phyloP scores from a whole-genome alignment of 1,140 invertebrate genomes.

The Drosophila azteca region DNA sequence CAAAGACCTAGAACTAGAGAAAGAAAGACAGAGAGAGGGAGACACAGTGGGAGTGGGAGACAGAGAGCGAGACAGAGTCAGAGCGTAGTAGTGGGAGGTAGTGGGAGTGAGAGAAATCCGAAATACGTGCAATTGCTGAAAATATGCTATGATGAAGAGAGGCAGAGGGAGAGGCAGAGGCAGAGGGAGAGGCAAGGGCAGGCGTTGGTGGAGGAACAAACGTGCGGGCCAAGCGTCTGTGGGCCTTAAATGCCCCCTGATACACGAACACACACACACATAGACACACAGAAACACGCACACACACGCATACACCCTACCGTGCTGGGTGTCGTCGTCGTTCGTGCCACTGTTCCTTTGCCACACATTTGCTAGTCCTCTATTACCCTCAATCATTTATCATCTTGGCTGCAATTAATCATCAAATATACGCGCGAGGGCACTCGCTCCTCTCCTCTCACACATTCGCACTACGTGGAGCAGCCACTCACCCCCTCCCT shows the following conservation, averaged over 20 bases:
- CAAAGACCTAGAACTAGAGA: slow-evolving; percentile 3
- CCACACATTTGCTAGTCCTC: slow-evolving; percentile 60
- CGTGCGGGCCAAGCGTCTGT: slow-evolving; percentile 57
- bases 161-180: slow-evolving; percentile 11
- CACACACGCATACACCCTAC: neutral
- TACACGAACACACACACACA: slow-evolving; percentile 3
- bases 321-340: neutral
- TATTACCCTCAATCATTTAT: slow-evolving; percentile 78
- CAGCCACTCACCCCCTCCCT: neutral
- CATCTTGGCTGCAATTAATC: slow-evolving; percentile 78
- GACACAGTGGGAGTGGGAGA: too few relatives aligned
- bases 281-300: slow-evolving; percentile 20
- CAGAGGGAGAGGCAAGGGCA: too few relatives aligned
- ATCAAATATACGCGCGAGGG: slow-evolving; percentile 65
- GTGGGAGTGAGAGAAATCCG: slow-evolving; percentile 45
- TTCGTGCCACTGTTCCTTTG: neutral
- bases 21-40: neutral
- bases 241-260: slow-evolving; percentile 61
- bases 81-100: neutral
- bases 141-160: slow-evolving; percentile 41
- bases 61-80: too few relatives aligned
- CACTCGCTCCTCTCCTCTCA: slow-evolving; percentile 20
- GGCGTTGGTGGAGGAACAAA: slow-evolving; percentile 7
- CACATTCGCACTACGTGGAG: slow-evolving; percentile 39
- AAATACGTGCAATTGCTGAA: slow-evolving; percentile 77